Percentiles rank a stretch among this genome's conserved stretches.
Evolutionary conservation across 2,113 vertebrate species (phyloP).

Genomic region (Campylomormyrus numenius): DNA sequence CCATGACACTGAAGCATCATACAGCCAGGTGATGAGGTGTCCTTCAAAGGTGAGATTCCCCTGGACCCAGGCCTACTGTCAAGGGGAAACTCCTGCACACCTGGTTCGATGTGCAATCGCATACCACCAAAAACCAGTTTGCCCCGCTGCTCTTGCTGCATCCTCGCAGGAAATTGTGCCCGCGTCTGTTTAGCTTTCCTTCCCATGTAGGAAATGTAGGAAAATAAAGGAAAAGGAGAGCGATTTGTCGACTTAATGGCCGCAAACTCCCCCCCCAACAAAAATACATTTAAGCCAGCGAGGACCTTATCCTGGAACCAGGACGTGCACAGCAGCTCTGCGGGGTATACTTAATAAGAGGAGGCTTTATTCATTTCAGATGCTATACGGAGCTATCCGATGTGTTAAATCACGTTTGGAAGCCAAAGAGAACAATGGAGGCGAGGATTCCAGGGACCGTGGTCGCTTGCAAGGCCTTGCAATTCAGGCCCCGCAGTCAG

Average conservation of each 20-base stretch:
- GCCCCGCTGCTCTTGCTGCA: too few species aligned
- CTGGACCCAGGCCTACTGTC: not conserved
- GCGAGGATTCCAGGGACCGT: slow-evolving; percentile 20
- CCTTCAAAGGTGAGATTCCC: not conserved
- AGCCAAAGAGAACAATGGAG: slow-evolving; percentile 41
- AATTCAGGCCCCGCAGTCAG: not conserved
- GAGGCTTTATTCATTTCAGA: slow-evolving; percentile 27
- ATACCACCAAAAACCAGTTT: not conserved
- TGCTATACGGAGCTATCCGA: slow-evolving; percentile 35
- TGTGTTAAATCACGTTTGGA: slow-evolving; percentile 33
- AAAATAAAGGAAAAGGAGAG: not conserved
- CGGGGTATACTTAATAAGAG: slow-evolving; percentile 32
- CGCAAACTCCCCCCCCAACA: not conserved
- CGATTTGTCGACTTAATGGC: not conserved
- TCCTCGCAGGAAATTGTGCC: not conserved
- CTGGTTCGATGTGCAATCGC: not conserved
- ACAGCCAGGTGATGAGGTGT: not conserved
- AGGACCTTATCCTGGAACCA: slow-evolving; percentile 18
- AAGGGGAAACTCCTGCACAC: not conserved
- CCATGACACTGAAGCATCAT: not conserved
- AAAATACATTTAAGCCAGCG: slow-evolving; percentile 25
- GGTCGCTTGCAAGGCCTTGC: not conserved
- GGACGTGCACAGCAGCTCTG: not conserved
- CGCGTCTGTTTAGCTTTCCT: not conserved
- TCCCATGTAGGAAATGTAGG: not conserved